Conservation (phyloP, 2,888 invertebrate genomes). For the Conomelus anceps region DNA sequence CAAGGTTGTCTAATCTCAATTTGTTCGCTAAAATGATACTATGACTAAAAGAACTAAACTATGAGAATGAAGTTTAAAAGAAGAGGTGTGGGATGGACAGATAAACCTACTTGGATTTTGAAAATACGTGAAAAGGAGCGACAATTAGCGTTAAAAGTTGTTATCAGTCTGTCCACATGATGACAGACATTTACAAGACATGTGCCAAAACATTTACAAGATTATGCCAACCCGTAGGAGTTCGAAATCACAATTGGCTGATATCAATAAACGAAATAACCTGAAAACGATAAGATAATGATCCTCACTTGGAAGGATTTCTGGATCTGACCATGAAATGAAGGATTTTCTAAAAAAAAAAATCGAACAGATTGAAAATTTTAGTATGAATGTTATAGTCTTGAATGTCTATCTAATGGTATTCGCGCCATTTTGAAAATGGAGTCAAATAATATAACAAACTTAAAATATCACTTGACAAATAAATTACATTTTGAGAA, state of each 20-base stretch:
- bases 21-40: neutral
- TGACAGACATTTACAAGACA: neutral
- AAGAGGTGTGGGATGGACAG: neutral
- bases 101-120: neutral
- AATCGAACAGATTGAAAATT: too few species aligned
- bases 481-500: too few species aligned
- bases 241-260: neutral
- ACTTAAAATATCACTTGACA: too few species aligned
- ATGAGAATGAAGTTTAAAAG: neutral
- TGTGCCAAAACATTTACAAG: neutral
- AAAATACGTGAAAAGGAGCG: neutral
- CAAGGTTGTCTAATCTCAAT: neutral
- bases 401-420: too few species aligned
- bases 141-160: neutral
- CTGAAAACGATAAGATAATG: neutral
- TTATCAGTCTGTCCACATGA: neutral
- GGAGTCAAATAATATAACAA: too few species aligned
- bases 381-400: too few species aligned
- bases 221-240: neutral
- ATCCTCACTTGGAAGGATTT: too few species aligned
- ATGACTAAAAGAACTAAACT: neutral
- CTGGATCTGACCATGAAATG: too few species aligned
- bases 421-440: too few species aligned
- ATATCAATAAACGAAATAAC: neutral
- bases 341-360: too few species aligned